A percentile compares a stretch with the other conserved stretches of the same genome.
Evolutionary conservation across 2,888 invertebrate species (phyloP).

Genomic region (Heteromurus nitidus): DNA sequence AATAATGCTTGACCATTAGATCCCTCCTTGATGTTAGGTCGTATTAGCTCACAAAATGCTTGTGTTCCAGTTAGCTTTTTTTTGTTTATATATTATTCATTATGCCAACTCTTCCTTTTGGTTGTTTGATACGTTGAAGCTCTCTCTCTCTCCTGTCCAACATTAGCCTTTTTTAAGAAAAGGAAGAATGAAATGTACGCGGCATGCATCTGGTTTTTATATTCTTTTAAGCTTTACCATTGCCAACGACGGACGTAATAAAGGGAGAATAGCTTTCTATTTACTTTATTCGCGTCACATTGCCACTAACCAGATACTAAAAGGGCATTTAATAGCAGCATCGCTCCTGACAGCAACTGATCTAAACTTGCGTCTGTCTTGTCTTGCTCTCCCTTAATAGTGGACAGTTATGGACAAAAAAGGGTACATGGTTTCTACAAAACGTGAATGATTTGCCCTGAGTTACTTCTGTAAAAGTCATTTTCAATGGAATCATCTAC

Average conservation of each 20-base stretch:
- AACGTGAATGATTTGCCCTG: conserved; percentile 44
- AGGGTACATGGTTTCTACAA: conserved; percentile 1
- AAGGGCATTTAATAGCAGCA: not conserved
- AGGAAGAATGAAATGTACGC: conserved; percentile 18
- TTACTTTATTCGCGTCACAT: conserved; percentile 33
- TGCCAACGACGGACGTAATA: conserved; percentile 38
- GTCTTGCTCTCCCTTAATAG: too few species aligned
- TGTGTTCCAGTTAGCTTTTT: not conserved
- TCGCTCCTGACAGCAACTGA: too few species aligned
- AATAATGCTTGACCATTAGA: conserved; percentile 48
- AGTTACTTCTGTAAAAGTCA: too few species aligned
- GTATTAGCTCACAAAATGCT: not conserved
- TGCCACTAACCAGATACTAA: not conserved
- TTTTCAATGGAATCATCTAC: conserved; percentile 24
- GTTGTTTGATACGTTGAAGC: conserved; percentile 24
- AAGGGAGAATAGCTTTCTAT: conserved; percentile 44
- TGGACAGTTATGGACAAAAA: not conserved
- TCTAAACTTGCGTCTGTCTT: too few species aligned
- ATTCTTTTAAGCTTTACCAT: conserved; percentile 5
- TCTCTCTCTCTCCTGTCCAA: conserved; percentile 6
- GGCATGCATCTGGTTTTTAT: conserved; percentile 47
- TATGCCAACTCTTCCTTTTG: not conserved
- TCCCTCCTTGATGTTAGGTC: not conserved
- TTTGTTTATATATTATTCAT: not conserved
- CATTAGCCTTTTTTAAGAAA: conserved; percentile 15